A percentile compares a stretch with the other conserved stretches of the same genome.
Evolutionary conservation across 1,140 invertebrate species (phyloP).

Genomic region (Saccostrea glomerata): DNA sequence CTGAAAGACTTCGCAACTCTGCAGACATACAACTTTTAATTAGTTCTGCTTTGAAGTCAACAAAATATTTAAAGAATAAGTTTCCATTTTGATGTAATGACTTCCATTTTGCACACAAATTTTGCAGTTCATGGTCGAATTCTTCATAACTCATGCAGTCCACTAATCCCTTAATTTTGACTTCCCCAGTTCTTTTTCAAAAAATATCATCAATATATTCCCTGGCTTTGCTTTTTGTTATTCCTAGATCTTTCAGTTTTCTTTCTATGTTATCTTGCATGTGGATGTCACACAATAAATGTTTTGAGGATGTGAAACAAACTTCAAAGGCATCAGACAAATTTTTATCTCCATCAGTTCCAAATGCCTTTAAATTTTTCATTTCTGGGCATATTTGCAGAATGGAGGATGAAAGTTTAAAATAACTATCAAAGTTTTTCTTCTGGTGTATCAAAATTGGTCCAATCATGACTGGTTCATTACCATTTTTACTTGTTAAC

Average conservation of each 20-base stretch:
- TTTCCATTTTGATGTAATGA: conserved; percentile 4
- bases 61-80: conserved; percentile 8
- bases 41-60: conserved; percentile 6
- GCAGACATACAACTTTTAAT: no score
- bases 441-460: neutral
- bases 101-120: conserved; percentile 4
- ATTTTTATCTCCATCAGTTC: conserved; percentile 29
- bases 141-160: neutral
- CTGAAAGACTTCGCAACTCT: no score
- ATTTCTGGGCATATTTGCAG: conserved; percentile 10
- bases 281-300: conserved; percentile 32
- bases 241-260: conserved; percentile 1
- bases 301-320: neutral
- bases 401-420: neutral
- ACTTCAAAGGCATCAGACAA: conserved; percentile 6
- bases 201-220: neutral
- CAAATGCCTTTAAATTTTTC: neutral
- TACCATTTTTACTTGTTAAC: neutral
- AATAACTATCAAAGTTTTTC: no score
- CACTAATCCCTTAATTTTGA: neutral
- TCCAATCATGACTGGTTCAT: conserved; percentile 5
- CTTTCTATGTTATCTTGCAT: conserved; percentile 29
- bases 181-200: neutral
- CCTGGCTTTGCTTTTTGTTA: neutral
- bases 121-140: neutral